Conservation (phyloP, 2,797 vertebrate genomes). For the Sebastes steindachneri region DNA sequence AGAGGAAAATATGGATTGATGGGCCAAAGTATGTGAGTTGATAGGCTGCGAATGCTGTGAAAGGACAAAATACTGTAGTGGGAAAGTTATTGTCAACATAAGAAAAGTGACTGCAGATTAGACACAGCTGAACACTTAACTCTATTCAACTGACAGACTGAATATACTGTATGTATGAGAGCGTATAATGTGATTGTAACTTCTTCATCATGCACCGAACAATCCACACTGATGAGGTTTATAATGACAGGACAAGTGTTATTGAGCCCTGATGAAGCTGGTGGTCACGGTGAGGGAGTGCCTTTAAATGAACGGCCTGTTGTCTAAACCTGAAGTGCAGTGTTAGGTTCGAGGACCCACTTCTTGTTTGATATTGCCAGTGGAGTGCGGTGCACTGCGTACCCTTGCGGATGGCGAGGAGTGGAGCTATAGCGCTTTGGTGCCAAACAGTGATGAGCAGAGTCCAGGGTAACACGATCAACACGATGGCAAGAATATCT, state of each 20-base stretch:
- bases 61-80: not conserved
- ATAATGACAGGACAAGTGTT: constrained; percentile 41
- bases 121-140: not conserved
- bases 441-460: constrained; percentile 99
- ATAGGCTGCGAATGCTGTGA: not conserved
- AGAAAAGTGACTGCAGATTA: not conserved
- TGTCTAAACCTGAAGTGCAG: constrained; percentile 50
- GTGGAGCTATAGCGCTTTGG: constrained; percentile 94
- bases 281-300: constrained; percentile 37
- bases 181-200: not conserved
- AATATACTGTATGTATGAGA: not conserved
- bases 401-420: constrained; percentile 98
- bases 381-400: constrained; percentile 64
- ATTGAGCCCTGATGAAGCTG: constrained; percentile 43
- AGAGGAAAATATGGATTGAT: not conserved
- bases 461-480: constrained; percentile 99
- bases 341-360: constrained; percentile 60
- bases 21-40: not conserved
- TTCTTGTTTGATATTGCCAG: constrained; percentile 38
- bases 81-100: not conserved
- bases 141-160: not conserved
- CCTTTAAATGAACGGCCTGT: constrained; percentile 36
- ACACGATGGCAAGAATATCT: constrained; percentile 98
- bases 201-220: not conserved
- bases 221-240: constrained; percentile 29